These are phyloP conservation scores for Sprattus sprattus DNA, from an alignment of 2,113 vertebrate species.

Conservation along the genomic window DNA sequence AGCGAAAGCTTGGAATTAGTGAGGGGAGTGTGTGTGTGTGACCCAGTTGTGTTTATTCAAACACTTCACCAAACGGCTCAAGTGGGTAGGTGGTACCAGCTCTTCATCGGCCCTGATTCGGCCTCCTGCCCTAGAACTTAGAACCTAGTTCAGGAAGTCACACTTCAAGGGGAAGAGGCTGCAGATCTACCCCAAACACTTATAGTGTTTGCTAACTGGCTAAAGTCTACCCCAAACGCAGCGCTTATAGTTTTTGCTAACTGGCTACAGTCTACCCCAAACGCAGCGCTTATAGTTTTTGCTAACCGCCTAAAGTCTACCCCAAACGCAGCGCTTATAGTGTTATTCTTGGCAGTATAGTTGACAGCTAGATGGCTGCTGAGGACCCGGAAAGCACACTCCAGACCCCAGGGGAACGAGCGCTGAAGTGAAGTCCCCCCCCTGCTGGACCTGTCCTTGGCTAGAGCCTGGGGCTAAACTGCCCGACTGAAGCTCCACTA, in stretches of 20 bases:
- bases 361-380: neutral
- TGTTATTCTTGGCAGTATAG: neutral
- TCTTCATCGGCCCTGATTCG: neutral
- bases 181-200: neutral
- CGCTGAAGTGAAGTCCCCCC: neutral
- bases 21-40: neutral
- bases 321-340: neutral
- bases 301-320: neutral
- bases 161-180: neutral
- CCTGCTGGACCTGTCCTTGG: neutral
- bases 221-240: too few species aligned
- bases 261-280: too few species aligned
- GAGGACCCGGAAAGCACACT: neutral
- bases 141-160: neutral
- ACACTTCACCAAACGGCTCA: neutral
- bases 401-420: neutral
- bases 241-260: too few species aligned
- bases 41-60: neutral
- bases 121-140: neutral
- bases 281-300: neutral
- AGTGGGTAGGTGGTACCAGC: conserved; percentile 3
- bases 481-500: neutral
- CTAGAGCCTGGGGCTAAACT: neutral
- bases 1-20: neutral
- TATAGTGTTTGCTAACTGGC: too few species aligned